Base-by-base conservation (phyloP, 2,797 vertebrate genomes). In the Chelon auratus region DNA sequence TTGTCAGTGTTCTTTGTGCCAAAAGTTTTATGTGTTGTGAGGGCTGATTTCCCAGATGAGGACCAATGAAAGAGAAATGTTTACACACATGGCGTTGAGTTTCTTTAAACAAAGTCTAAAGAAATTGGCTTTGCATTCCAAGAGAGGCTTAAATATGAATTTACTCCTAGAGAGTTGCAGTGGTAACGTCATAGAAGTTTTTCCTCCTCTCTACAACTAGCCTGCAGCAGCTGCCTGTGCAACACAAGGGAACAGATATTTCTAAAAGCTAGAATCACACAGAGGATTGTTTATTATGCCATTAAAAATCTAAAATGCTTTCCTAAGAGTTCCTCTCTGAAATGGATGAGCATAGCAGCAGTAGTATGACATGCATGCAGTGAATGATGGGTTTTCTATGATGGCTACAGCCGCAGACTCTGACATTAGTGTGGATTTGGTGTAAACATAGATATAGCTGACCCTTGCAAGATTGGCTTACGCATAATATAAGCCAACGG, bases 1-100 rank as follows among this genome's bases (percentile, higher is more conserved):
- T 14, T 77, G 56, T 79, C 48, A 1, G 36, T 65, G 54, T 80
- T 81, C 55, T 85, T 78, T 80, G 83, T 88, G 87, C 84, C 82
- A 87, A 89, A 80, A 62, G n/a, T 9, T 17, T 3, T 20, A 72
- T 12, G 13, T 51, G 54, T 61, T 70, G 72, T 47, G 63, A 84
- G 72, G 73, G 72, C 71, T 87, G 56, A 80, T 68, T 76, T 66
- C 53, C 63, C 18, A 63, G 9, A 12, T 43, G 15, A 76, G 70
- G 68, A 77, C 59, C 61, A 76, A 68, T 40, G 53, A 76, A 51
- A 65, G 57, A 67, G 20, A 17, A 78, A 50, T 14, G 51, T 78
- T 80, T 72, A 77, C 77, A 77, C 61, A 59, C n/a, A 17, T 52
- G 14, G 18, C 5, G 33, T 59, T 13, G 6, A 17, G 57, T 36